phyloP scores from a whole-genome alignment of 2,797 vertebrate genomes.

The Chromis chromis region DNA sequence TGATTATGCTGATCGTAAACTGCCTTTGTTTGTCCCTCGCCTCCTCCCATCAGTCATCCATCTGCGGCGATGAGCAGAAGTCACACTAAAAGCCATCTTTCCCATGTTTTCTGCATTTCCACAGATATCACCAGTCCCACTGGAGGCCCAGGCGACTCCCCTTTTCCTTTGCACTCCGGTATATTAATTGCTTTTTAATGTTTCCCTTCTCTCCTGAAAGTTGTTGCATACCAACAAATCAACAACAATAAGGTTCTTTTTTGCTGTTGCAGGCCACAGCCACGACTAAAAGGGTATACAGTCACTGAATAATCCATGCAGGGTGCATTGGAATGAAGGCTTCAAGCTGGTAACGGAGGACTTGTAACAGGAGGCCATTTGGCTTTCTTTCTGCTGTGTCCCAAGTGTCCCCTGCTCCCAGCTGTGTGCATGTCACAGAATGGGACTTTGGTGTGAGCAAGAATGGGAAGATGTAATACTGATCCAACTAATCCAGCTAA shows the following conservation, averaged over 20 bases:
- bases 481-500: slow-evolving; percentile 70
- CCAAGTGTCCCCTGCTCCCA: slow-evolving; percentile 77
- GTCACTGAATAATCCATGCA: slow-evolving; percentile 85
- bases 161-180: slow-evolving; percentile 65
- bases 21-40: slow-evolving; percentile 81
- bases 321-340: slow-evolving; percentile 67
- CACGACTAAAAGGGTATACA: slow-evolving; percentile 77
- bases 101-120: slow-evolving; percentile 76
- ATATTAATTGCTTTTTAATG: slow-evolving; percentile 90
- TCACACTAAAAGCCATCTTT: slow-evolving; percentile 86
- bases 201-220: slow-evolving; percentile 79
- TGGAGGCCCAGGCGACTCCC: slow-evolving; percentile 64
- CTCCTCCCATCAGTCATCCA: slow-evolving; percentile 80
- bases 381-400: slow-evolving; percentile 73
- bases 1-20: slow-evolving; percentile 88
- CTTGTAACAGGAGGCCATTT: slow-evolving; percentile 75
- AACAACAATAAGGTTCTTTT: slow-evolving; percentile 80
- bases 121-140: slow-evolving; percentile 71
- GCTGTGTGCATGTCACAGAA: slow-evolving; percentile 71
- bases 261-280: slow-evolving; percentile 64
- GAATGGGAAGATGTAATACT: slow-evolving; percentile 62
- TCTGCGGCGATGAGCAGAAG: slow-evolving; percentile 73
- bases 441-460: slow-evolving; percentile 65
- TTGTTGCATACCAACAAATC: slow-evolving; percentile 81
- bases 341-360: slow-evolving; percentile 72